Base-by-base conservation (phyloP, 2,797 vertebrate species). In the Schizopygopsis pylzovi region DNA sequence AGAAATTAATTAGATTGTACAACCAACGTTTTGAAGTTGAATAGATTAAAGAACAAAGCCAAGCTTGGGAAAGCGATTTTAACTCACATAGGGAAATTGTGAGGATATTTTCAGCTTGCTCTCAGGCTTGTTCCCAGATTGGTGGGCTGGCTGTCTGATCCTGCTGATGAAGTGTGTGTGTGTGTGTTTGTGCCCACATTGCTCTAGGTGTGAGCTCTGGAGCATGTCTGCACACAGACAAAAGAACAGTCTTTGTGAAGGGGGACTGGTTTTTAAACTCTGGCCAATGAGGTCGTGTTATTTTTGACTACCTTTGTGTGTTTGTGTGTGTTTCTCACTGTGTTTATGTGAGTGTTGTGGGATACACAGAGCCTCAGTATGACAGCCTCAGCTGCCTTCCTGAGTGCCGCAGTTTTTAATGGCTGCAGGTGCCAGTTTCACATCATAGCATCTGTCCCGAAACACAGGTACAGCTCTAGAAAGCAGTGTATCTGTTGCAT, bases 331-430 rank as follows among this genome's bases (percentile, higher is more conserved):
- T 88, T 54, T 85, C 39, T 56, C 33, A 28, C 43, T 28, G 68
- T 37, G 15, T 65, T 43, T 67, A 11, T 76, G 52, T 43, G 28
- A 4, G 8, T 65, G 54, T 39, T 63, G 28, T n/a, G 59, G 45
- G 20, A 61, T 33, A 63, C 0, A 1, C 41, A 73, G 52, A 68
- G 79, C 47, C 33, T 76, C 78, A 82, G 20, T 18, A 10, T 79
- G 70, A 63, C 25, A 84, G 67, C 28, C 25, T 65, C 54, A 70
- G 45, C 47, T 22, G 22, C 11, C 87, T 72, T 88, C 70, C 79
- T 73, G 84, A 68, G 68, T 61, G 61, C 85, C 56, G 83, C 87
- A 92, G 94, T 92, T 41, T 41, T 92, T 92, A 94, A 94, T 94
- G 88, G 89, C 78, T 43, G 13, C 86, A 86, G 88, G 81, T 90